Evolutionary conservation across 2,113 vertebrate genomes (phyloP), one percentile per base, ranked within the genome.

Genomic region (Brachypodius melanocephalos): DNA sequence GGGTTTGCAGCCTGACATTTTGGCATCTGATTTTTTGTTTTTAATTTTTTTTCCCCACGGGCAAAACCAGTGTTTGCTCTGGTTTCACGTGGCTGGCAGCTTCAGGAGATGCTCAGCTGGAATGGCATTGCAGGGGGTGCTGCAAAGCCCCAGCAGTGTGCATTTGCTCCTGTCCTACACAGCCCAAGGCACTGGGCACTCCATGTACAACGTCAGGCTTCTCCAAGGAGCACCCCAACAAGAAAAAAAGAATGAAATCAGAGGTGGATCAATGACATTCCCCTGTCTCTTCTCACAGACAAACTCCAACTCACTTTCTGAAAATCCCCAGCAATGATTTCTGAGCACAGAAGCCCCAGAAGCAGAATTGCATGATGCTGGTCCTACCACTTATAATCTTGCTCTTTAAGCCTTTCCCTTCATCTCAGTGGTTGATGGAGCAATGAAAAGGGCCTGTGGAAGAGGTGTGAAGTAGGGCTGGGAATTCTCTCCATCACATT

Each of bases 1-100:
- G 48, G 24, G 14, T 79, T 89, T 86, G 84, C 51, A 77, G 79
- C 43, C 66, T 94, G 62, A 92, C 45, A 68, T 79, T 90, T 71
- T 89, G 72, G 72, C 88, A 79, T 48, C 59, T 4, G 0, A 29
- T 40, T 42, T 83, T 43, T 38, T n/a, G n/a, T 32, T 25, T n/a
- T 8, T 45, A n/a, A n/a, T n/a, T n/a, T n/a, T n/a, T n/a, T 72
- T 52, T 31, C 13, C 13, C 3, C 19, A 2, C 5, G 52, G 52
- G 32, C 29, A 75, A 63, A 79, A 43, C 24, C 12, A 8, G 34
- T 79, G 32, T 63, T 94, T 52, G 31, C 3, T 7, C 26, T 43
- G 36, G 20, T 45, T 92, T 72, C 61, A 65, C 0, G 0, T 6
- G 34, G 66, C 57, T 75, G 43, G 54, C 42, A 78, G 69, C 17